Base-by-base conservation (phyloP, 1,140 invertebrate species). In the Neodiprion lecontei region DNA sequence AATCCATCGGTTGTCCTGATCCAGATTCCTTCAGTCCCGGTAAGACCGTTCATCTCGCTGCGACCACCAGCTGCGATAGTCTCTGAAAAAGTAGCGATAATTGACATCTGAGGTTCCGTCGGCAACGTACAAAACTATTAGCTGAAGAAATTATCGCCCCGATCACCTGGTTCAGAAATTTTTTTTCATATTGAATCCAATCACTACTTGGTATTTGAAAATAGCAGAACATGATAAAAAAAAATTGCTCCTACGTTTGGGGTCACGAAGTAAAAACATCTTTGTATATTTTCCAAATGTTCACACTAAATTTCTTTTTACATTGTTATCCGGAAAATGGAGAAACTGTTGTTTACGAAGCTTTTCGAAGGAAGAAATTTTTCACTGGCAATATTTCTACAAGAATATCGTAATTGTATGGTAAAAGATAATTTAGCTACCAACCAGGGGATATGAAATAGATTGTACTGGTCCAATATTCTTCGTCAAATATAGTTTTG, bases 391-490 rank as follows among this genome's bases (percentile, higher is more conserved):
- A 17, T 17, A 17, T 17, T 14, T 61, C 53, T 61, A 61, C 53
- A 61, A 14, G 4, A 61, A 61, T n/a, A 61, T 28, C 28, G 28
- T 28, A 28, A 1, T 28, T n/a, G 3, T 61, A 61, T 7, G 4
- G 11, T 3, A 5, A 61, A n/a, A 1, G 10, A 61, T 61, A n/a
- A 61, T n/a, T 68, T 68, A 3, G 40, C 23, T 4, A 23, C 66
- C 1, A 23, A 88, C 88, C 87, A 82, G 85, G 83, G 12, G 86
- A 87, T 3, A 88, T 85, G 47, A 82, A 84, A 69, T 83, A 89
- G 69, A 87, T 83, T 10, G 87, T 87, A 14, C 84, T 78, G 1
- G 88, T 85, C 87, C 85, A 88, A 74, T 85, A 88, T 8, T 89
- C 86, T 70, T 88, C 87, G 0, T 82, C 83, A 10, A 84, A 81